Evolutionary conservation across 1,140 invertebrate species (phyloP).

Genomic region (Phenacoccus solenopsis): DNA sequence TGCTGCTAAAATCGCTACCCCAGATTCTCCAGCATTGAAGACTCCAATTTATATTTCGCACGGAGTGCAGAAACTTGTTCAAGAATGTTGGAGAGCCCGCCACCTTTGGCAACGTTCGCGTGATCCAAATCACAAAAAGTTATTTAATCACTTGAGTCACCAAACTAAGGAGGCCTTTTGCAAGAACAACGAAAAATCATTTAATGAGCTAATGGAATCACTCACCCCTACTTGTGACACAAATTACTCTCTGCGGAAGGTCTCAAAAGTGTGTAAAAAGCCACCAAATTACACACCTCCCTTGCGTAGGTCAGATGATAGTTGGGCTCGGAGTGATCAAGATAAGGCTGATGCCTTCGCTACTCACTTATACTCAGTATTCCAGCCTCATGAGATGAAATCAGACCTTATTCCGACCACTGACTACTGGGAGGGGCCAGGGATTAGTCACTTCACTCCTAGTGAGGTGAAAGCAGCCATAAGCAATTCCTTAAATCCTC

Average conservation of each 20-base stretch:
- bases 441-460: too few species aligned
- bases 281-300: neutral
- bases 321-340: neutral
- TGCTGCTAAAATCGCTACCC: neutral
- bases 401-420: neutral
- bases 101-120: neutral
- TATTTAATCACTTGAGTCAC: neutral
- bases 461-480: neutral
- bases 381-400: neutral
- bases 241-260: neutral
- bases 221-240: neutral
- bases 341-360: neutral
- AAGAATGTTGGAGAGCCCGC: neutral
- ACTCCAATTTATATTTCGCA: neutral
- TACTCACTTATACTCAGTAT: neutral
- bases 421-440: neutral
- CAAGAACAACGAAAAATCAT: neutral
- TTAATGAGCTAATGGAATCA: neutral
- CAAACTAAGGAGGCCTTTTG: neutral
- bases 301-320: neutral
- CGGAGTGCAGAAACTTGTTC: neutral
- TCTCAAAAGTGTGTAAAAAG: neutral
- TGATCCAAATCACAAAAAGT: neutral
- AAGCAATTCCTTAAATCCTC: neutral
- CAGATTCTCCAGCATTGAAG: neutral